Conservation (phyloP, 2,797 vertebrate genomes). For the Sebastes miniatus region DNA sequence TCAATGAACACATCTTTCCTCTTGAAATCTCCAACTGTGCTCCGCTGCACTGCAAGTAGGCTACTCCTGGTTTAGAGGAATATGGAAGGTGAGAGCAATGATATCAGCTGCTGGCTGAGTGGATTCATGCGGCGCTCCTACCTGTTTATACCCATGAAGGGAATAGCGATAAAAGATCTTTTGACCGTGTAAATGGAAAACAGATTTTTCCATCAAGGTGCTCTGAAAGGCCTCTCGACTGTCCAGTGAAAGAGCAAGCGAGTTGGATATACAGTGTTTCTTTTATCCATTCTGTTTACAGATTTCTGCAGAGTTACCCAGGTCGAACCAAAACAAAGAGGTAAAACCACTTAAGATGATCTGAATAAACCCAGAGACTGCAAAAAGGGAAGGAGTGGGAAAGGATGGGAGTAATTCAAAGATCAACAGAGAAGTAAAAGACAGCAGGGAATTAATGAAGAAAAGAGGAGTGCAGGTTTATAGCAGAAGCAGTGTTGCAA, state of each 20-base stretch:
- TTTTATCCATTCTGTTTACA: slow-evolving; percentile 59
- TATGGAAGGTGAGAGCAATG: slow-evolving; percentile 27
- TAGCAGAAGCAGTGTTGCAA: slow-evolving; percentile 74
- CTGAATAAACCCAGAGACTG: slow-evolving; percentile 43
- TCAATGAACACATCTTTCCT: slow-evolving; percentile 67
- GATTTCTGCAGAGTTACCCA: slow-evolving; percentile 42
- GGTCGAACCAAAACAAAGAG: slow-evolving; percentile 62
- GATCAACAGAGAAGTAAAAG: slow-evolving; percentile 53
- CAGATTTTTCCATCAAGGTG: slow-evolving; percentile 43
- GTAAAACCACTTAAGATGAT: slow-evolving; percentile 62
- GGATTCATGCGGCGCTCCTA: slow-evolving; percentile 34
- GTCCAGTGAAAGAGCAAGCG: slow-evolving; percentile 22
- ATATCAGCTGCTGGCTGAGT: slow-evolving; percentile 23
- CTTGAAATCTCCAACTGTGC: slow-evolving; percentile 47
- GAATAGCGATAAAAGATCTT: slow-evolving; percentile 42
- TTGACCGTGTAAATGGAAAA: slow-evolving; percentile 38
- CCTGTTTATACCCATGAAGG: slow-evolving; percentile 42
- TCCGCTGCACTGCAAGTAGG: not conserved
- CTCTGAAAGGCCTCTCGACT: slow-evolving; percentile 18
- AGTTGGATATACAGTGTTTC: slow-evolving; percentile 38
- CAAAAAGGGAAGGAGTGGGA: slow-evolving; percentile 29
- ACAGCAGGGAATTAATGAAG: slow-evolving; percentile 50
- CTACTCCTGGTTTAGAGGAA: slow-evolving; percentile 14
- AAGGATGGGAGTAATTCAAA: slow-evolving; percentile 42
- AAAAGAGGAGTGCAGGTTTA: slow-evolving; percentile 67